Evolutionary conservation across 2,888 invertebrate genomes (phyloP).

Genomic region (Shargacucullia verbasci): DNA sequence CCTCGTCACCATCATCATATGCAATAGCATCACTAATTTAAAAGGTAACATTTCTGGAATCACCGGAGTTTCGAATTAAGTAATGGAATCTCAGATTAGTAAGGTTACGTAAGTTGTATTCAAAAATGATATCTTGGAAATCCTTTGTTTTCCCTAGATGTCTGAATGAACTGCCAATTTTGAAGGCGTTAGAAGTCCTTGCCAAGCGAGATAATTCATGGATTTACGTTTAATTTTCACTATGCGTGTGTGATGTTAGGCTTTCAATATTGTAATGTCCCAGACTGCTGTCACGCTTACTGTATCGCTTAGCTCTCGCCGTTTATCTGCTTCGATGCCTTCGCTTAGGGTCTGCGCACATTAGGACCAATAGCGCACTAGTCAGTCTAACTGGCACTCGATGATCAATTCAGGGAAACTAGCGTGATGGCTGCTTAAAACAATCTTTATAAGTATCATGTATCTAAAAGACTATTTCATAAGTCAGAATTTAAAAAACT

Average conservation of each 20-base stretch:
- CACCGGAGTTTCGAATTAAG: not conserved
- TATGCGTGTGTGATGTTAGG: constrained; percentile 10
- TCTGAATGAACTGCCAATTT: not conserved
- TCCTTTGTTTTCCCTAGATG: too few relatives aligned
- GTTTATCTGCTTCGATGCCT: constrained; percentile 22
- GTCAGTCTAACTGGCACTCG: too few relatives aligned
- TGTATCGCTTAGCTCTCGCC: constrained; percentile 12
- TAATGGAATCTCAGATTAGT: too few relatives aligned
- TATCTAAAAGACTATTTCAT: too few relatives aligned
- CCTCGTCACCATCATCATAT: constrained; percentile 36
- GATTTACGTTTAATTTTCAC: constrained; percentile 12
- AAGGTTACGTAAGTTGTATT: too few relatives aligned
- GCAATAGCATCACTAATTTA: constrained; percentile 41
- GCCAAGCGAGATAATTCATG: constrained; percentile 5
- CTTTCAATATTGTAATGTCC: constrained; percentile 22
- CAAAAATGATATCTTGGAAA: too few relatives aligned
- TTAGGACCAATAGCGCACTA: too few relatives aligned
- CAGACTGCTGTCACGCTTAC: not conserved
- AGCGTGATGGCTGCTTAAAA: too few relatives aligned
- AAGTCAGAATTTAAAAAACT: too few relatives aligned
- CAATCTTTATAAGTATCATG: too few relatives aligned
- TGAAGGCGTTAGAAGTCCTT: not conserved
- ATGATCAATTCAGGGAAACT: too few relatives aligned
- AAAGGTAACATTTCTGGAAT: constrained; percentile 25
- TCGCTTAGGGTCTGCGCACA: constrained; percentile 13